Conservation (phyloP, 2,797 vertebrate genomes). For the Sphenopsis melanotis region DNA sequence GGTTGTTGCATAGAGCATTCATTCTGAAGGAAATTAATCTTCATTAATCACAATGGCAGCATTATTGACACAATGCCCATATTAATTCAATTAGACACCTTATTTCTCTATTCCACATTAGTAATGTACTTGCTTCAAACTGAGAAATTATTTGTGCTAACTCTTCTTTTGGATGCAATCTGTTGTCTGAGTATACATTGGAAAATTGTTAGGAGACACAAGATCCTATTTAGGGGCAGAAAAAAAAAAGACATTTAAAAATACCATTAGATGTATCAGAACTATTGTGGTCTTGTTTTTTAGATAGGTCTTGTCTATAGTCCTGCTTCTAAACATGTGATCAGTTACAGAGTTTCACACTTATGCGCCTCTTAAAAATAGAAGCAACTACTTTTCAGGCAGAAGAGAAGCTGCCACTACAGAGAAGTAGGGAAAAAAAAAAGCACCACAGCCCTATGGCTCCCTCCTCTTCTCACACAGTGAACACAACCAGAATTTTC, state of each 20-base stretch:
- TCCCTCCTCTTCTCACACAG: not conserved
- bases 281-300: not conserved
- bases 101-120: not conserved
- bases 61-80: not conserved
- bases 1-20: not conserved
- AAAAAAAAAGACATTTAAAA: not conserved
- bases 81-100: conserved; percentile 3
- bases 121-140: not conserved
- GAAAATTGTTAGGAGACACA: not conserved
- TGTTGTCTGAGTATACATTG: not conserved
- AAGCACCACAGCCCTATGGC: fast-evolving
- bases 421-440: not conserved
- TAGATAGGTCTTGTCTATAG: not conserved
- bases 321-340: not conserved
- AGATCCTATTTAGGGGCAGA: not conserved
- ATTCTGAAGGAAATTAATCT: conserved; percentile 12
- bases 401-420: not conserved
- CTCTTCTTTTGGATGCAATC: not conserved
- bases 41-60: conserved; percentile 16
- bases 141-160: not conserved
- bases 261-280: not conserved
- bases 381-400: not conserved
- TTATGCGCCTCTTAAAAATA: not conserved
- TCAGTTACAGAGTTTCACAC: not conserved
- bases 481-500: not conserved